Percentiles rank a stretch among this genome's conserved stretches.
Evolutionary conservation across 1,140 invertebrate species (phyloP).

Genomic region (Lepidostoma basale): DNA sequence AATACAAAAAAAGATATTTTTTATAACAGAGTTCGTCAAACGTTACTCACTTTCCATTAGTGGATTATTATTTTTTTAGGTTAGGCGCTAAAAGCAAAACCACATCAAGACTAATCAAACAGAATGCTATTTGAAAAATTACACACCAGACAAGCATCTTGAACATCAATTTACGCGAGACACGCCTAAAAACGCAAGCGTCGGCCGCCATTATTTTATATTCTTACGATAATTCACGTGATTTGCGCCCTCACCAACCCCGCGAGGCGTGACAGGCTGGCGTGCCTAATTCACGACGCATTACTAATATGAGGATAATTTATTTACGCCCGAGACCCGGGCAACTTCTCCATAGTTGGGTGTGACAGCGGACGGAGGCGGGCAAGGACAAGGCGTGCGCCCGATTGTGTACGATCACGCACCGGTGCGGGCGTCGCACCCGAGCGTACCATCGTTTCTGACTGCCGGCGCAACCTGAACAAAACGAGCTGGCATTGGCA

Average conservation of each 20-base stretch:
- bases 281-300: slow-evolving; percentile 7
- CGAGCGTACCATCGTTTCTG: too few relatives aligned
- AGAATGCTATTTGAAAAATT: too few relatives aligned
- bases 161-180: too few relatives aligned
- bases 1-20: too few relatives aligned
- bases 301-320: slow-evolving; percentile 6
- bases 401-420: not conserved
- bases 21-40: too few relatives aligned
- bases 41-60: too few relatives aligned
- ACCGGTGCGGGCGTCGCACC: not conserved
- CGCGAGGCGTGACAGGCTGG: not conserved
- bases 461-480: too few relatives aligned
- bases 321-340: not conserved
- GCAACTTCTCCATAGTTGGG: not conserved
- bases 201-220: not conserved
- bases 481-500: too few relatives aligned
- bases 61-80: too few relatives aligned
- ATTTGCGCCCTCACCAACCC: not conserved
- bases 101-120: too few relatives aligned
- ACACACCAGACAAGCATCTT: too few relatives aligned
- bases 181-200: not conserved
- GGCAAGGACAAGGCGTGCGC: not conserved
- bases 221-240: not conserved
- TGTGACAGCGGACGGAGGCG: slow-evolving; percentile 17
- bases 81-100: too few relatives aligned